These are phyloP conservation scores for Sphaerodactylus townsendi DNA, from an alignment of 2,113 vertebrate species.

Conservation along the genomic window DNA sequence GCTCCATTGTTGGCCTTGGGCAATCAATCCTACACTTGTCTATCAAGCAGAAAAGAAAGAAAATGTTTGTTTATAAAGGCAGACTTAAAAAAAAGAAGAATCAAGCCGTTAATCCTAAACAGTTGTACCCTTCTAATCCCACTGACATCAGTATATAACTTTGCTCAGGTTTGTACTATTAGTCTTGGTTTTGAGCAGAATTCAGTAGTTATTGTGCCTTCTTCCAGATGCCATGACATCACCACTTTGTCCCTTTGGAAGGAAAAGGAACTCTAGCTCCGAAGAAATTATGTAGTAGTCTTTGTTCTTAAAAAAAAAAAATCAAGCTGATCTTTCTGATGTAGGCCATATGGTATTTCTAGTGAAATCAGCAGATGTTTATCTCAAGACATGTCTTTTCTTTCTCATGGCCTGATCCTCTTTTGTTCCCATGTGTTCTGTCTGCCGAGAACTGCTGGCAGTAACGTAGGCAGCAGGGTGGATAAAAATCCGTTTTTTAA, in stretches of 20 bases:
- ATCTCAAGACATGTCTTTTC: slow-evolving; percentile 33
- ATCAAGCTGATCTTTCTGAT: slow-evolving; percentile 53
- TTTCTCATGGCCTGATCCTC: slow-evolving; percentile 41
- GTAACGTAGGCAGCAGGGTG: background rate
- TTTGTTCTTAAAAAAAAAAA: slow-evolving; percentile 54
- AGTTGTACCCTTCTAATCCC: no score
- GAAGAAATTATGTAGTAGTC: slow-evolving; percentile 32
- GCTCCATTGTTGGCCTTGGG: background rate
- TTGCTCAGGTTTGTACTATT: no score
- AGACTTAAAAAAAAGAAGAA: background rate
- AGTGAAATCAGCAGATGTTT: slow-evolving; percentile 66
- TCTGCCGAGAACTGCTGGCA: slow-evolving; percentile 5
- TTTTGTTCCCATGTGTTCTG: slow-evolving; percentile 42
- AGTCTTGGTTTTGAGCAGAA: background rate
- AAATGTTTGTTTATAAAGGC: background rate
- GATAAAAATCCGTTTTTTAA: no score
- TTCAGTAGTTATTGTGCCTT: background rate
- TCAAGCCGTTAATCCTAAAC: no score
- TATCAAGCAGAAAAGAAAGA: background rate
- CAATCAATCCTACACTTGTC: background rate
- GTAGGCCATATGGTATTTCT: slow-evolving; percentile 61
- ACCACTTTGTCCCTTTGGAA: background rate
- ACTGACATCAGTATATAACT: no score
- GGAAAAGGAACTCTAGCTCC: background rate
- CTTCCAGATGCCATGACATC: background rate